Conservation (phyloP, 2,888 invertebrate genomes). For the Ochlodes sylvanus region DNA sequence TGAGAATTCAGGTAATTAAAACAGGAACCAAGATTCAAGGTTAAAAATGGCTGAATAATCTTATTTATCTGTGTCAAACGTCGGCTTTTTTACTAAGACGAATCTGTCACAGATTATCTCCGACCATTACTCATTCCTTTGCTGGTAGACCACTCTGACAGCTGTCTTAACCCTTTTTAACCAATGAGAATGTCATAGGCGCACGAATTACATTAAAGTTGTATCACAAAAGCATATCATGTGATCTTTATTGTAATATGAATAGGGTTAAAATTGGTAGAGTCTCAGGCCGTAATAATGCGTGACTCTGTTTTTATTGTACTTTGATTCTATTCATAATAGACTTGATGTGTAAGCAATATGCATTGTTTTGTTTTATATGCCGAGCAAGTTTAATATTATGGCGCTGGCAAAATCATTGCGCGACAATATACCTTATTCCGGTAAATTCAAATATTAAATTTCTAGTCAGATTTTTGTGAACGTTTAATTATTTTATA, state of each 20-base stretch:
- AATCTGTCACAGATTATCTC: constrained; percentile 84
- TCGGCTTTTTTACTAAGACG: constrained; percentile 81
- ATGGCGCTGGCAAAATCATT: background rate
- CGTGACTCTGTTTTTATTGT: constrained; percentile 60
- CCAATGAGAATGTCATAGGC: constrained; percentile 81
- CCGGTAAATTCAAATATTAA: no score
- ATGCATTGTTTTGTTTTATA: constrained; percentile 3
- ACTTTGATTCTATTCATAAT: constrained; percentile 58
- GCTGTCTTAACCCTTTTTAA: constrained; percentile 84
- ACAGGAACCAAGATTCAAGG: constrained; percentile 70
- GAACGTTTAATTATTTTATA: no score
- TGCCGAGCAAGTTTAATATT: background rate
- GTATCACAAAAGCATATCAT: constrained; percentile 49
- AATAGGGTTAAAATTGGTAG: constrained; percentile 8
- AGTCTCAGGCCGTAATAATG: constrained; percentile 15
- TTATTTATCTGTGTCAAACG: constrained; percentile 81
- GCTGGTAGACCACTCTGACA: constrained; percentile 78
- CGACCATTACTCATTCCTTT: constrained; percentile 78
- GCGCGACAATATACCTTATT: no score
- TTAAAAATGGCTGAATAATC: constrained; percentile 76
- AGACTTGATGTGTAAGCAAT: constrained; percentile 34
- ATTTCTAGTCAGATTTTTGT: no score
- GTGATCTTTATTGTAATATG: constrained; percentile 23
- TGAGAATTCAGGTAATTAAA: constrained; percentile 84
- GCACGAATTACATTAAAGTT: constrained; percentile 66